These are phyloP conservation scores for Sebastes reedi DNA, from an alignment of 2,797 vertebrate genomes.

Conservation along the genomic window DNA sequence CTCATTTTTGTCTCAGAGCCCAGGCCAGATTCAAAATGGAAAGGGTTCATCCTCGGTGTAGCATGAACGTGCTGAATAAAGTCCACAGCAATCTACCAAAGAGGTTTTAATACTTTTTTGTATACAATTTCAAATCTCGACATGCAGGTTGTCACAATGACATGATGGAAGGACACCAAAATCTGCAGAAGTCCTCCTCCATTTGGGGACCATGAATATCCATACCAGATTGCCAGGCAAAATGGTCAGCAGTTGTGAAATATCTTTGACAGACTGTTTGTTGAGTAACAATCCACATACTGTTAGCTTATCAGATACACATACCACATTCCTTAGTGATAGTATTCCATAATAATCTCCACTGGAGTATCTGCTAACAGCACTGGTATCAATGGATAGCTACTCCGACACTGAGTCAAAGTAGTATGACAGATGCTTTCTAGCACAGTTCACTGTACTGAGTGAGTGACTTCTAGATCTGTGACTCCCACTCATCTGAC, in stretches of 20 bases:
- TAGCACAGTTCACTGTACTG: not conserved
- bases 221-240: not conserved
- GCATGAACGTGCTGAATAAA: not conserved
- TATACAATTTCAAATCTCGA: not conserved
- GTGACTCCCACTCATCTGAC: constrained; percentile 46
- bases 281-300: not conserved
- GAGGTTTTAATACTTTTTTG: not conserved
- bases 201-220: not conserved
- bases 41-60: not conserved
- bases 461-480: constrained; percentile 43
- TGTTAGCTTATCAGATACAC: not conserved
- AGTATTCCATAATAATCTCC: not conserved
- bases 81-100: not conserved
- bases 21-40: not conserved
- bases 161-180: not conserved
- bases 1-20: not conserved
- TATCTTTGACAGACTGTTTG: not conserved
- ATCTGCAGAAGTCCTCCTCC: not conserved
- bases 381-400: constrained; percentile 6
- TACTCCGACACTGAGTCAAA: constrained; percentile 24
- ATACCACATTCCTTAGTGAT: not conserved
- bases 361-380: constrained; percentile 1
- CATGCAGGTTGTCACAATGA: not conserved
- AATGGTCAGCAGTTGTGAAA: not conserved
- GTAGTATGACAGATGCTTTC: constrained; percentile 34